Evolutionary conservation across 2,888 invertebrate species (phyloP).

Genomic region (Scaptomyza reducta): DNA sequence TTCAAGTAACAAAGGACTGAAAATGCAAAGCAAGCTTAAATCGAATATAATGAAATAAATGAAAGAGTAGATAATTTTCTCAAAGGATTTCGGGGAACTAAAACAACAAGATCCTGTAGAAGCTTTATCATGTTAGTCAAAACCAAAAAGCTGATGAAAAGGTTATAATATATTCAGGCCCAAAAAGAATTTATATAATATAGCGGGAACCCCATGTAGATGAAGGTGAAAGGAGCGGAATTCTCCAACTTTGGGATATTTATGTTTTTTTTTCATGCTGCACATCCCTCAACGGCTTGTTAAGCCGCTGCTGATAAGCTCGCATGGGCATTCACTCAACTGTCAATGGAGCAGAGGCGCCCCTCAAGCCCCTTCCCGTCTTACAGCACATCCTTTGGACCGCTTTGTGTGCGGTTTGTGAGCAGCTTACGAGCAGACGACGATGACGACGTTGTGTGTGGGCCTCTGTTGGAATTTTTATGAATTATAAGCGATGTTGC

Average conservation of each 20-base stretch:
- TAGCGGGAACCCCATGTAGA: not conserved
- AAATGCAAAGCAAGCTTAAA: not conserved
- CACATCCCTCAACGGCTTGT: constrained; percentile 43
- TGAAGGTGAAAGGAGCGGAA: not conserved
- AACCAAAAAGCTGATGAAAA: not conserved
- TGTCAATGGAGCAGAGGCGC: constrained; percentile 53
- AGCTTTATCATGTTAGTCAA: not conserved
- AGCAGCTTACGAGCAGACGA: constrained; percentile 37
- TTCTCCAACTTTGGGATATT: constrained; percentile 2
- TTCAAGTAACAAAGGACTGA: too few species aligned
- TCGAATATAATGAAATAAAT: not conserved
- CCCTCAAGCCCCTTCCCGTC: not conserved
- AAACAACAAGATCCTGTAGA: not conserved
- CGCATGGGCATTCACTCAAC: constrained; percentile 49
- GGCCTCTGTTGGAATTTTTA: constrained; percentile 64
- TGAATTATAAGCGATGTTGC: constrained; percentile 64
- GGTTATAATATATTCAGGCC: constrained; percentile 14
- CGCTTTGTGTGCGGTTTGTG: constrained; percentile 71
- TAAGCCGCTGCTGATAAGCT: constrained; percentile 46
- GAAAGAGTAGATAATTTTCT: not conserved
- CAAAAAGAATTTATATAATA: not conserved
- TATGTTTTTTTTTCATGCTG: not conserved
- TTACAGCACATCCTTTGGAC: constrained; percentile 48
- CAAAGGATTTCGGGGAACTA: not conserved
- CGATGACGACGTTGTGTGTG: constrained; percentile 47